Conservation (phyloP, 1,140 invertebrate species). For the Archivesica marissinica region DNA sequence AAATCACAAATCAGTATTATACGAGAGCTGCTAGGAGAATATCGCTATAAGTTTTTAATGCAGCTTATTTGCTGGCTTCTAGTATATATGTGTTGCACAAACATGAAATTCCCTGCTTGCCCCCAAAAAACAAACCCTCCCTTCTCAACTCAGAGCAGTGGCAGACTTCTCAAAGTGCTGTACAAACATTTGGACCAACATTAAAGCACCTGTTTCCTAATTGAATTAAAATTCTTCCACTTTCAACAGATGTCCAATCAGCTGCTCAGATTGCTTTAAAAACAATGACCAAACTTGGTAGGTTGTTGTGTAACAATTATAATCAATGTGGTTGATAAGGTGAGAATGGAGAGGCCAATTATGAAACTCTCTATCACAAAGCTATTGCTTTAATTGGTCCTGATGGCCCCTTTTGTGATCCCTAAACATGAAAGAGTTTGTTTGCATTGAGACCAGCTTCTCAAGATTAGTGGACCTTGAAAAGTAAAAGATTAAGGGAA, state of each 20-base stretch:
- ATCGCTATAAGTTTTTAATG: not conserved
- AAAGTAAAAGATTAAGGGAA: slow-evolving; percentile 56
- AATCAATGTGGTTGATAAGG: slow-evolving; percentile 44
- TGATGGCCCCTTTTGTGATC: slow-evolving; percentile 21
- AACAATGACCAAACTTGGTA: slow-evolving; percentile 17
- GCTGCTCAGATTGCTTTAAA: slow-evolving; percentile 42
- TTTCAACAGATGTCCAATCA: slow-evolving; percentile 30
- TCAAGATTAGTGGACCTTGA: slow-evolving; percentile 20
- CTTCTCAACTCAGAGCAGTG: slow-evolving; percentile 61
- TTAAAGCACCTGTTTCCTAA: slow-evolving; percentile 31
- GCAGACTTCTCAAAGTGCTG: slow-evolving; percentile 28
- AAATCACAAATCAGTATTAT: slow-evolving; percentile 14
- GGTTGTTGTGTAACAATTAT: not conserved
- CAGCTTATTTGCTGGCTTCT: not conserved
- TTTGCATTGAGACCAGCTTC: slow-evolving; percentile 47
- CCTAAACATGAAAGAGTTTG: slow-evolving; percentile 49
- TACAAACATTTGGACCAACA: slow-evolving; percentile 29
- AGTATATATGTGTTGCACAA: slow-evolving; percentile 40
- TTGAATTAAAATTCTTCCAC: slow-evolving; percentile 20
- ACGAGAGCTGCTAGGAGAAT: not conserved
- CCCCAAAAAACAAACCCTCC: too few relatives aligned
- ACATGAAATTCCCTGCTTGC: slow-evolving; percentile 47
- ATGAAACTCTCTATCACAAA: slow-evolving; percentile 30
- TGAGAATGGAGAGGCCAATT: slow-evolving; percentile 44
- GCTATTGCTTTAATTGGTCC: slow-evolving; percentile 50